Evolutionary conservation across 2,113 vertebrate species (phyloP), one percentile per base, ranked within the genome.

Genomic region (Scartelaos histophorus): DNA sequence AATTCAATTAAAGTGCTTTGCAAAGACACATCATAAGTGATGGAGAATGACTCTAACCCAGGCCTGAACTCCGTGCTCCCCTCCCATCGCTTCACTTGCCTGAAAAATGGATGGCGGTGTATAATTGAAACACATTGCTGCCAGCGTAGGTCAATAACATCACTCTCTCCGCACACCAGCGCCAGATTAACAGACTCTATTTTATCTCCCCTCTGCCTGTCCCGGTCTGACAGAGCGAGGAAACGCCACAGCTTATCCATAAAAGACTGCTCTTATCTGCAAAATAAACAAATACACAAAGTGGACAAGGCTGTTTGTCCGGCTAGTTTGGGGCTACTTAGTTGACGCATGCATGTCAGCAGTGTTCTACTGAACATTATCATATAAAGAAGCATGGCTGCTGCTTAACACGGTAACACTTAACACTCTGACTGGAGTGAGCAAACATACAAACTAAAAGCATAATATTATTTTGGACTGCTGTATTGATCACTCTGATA

Each of bases 121-220:
- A 99, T 98, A 98, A 98, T 97, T 97, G 96, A 98, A 98, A 96
- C 97, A 97, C 96, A 97, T 97, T 95, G 96, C 95, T 97, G 96
- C 96, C 95, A 95, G 94, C 92, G 90, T 95, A 98, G 96, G 97
- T 99, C 97, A 99, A 97, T 97, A 97, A 96, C 95, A 95, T 95
- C 94, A 92, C 96, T 96, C 95, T 90, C 82, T 85, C 88, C 83
- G 83, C 87, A 96, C 94, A 94, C 93, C 94, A 95, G 95, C 95
- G 95, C 95, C 93, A 94, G 95, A 94, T 97, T 97, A 98, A 96
- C 95, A 95, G 93, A 94, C 96, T 96, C 94, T 94, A 96, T 96
- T 91, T 90, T 91, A 89, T 91, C 89, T 91, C 84, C 77, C 78
- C 82, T 85, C 85, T 68, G 83, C 83, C 94, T 94, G 93, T 95